These are phyloP conservation scores for Ciconia nigra DNA, from an alignment of 2,797 vertebrate species.

Conservation along the genomic window DNA sequence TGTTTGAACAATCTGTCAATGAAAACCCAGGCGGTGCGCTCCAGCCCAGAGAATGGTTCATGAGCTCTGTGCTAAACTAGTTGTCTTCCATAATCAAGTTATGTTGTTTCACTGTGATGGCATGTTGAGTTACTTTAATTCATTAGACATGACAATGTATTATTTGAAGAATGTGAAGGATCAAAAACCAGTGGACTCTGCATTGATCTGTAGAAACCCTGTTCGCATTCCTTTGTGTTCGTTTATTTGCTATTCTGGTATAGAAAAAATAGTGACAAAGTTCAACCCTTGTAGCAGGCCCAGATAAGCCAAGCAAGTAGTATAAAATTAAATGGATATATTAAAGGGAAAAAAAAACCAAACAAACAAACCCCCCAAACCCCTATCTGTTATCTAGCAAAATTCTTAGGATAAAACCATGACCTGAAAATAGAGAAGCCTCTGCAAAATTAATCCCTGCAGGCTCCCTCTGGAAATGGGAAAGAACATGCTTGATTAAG, in stretches of 20 bases:
- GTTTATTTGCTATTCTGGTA: not conserved
- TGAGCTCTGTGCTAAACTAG: not conserved
- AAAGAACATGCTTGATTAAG: conserved; percentile 50
- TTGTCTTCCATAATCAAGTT: not conserved
- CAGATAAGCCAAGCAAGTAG: not conserved
- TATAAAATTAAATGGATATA: not conserved
- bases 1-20: not conserved
- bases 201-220: not conserved
- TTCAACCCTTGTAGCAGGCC: not conserved
- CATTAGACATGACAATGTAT: not conserved
- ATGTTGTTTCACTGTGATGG: not conserved
- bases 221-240: not conserved
- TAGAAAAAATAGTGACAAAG: not conserved
- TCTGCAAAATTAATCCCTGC: conserved; percentile 14
- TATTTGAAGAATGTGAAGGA: not conserved
- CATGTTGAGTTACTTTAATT: not conserved
- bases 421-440: conserved; percentile 6
- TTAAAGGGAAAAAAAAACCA: not conserved
- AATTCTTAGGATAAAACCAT: not conserved
- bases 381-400: not conserved
- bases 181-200: not conserved
- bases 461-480: conserved; percentile 16
- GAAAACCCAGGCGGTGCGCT: not conserved
- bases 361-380: not conserved
- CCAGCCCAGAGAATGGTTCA: not conserved